phyloP scores from a whole-genome alignment of 2,113 vertebrate genomes.

The Scortum barcoo region DNA sequence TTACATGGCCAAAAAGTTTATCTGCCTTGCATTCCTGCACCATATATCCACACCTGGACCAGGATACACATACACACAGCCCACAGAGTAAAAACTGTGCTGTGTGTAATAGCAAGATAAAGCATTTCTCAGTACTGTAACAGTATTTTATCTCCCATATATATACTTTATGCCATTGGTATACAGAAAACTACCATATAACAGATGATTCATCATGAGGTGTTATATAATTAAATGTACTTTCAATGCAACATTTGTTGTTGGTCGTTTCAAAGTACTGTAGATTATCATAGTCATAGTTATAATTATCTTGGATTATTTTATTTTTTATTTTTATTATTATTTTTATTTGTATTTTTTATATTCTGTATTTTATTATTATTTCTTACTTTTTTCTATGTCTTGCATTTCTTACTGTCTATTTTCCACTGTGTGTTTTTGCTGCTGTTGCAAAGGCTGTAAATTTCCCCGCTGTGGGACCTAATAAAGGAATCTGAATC shows the following conservation, averaged over 20 bases:
- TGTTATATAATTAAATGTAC: neutral
- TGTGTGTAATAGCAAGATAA: conserved; percentile 6
- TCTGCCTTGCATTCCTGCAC: neutral
- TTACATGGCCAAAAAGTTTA: conserved; percentile 9
- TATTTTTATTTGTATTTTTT: too few relatives aligned
- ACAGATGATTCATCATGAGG: neutral
- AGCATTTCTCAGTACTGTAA: neutral
- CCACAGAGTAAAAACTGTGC: conserved; percentile 10
- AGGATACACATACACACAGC: neutral
- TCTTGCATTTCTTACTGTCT: too few relatives aligned
- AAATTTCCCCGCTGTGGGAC: too few relatives aligned
- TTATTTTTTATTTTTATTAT: too few relatives aligned
- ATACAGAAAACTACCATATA: neutral
- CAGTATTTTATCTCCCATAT: neutral
- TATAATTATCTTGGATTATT: too few relatives aligned
- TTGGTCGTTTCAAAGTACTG: neutral
- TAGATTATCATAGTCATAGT: too few relatives aligned
- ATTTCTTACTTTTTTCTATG: too few relatives aligned
- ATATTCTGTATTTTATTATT: too few relatives aligned
- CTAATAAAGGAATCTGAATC: too few relatives aligned
- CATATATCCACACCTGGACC: neutral
- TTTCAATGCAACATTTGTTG: neutral
- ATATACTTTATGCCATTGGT: neutral
- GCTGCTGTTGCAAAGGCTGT: too few relatives aligned
- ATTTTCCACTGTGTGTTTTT: too few relatives aligned